These are phyloP conservation scores for Clunio marinus DNA, from an alignment of 2,888 invertebrate genomes.

Conservation along the genomic window DNA sequence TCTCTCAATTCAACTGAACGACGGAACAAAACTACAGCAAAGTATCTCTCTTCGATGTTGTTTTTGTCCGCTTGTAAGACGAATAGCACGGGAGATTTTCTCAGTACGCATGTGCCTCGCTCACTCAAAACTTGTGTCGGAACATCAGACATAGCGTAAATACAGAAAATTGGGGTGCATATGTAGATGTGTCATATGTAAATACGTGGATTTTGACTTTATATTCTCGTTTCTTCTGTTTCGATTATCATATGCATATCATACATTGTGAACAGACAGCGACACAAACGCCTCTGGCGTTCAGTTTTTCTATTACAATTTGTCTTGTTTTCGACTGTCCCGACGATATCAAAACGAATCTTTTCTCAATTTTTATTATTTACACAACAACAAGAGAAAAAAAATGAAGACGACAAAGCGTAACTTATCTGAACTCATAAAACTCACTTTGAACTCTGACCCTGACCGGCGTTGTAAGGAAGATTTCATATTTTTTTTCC, in stretches of 20 bases:
- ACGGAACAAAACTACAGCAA: not conserved
- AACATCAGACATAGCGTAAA: conserved; percentile 18
- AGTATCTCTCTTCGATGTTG: conserved; percentile 21
- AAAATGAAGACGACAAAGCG: not conserved
- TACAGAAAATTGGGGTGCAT: not conserved
- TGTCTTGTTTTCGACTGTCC: not conserved
- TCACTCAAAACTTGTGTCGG: conserved; percentile 10
- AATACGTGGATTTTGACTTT: not conserved
- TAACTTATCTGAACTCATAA: conserved; percentile 32
- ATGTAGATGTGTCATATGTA: conserved; percentile 23
- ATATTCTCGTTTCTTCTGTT: not conserved
- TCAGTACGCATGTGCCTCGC: conserved; percentile 32
- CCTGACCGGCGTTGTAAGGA: not conserved
- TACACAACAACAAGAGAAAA: not conserved
- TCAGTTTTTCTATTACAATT: not conserved
- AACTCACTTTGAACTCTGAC: conserved; percentile 29
- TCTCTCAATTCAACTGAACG: conserved; percentile 15
- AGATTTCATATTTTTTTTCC: not conserved
- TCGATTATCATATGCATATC: not conserved
- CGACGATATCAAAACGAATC: conserved; percentile 2
- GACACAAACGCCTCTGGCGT: conserved; percentile 3
- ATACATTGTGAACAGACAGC: not conserved
- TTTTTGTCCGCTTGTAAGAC: not conserved
- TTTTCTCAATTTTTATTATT: conserved; percentile 8
- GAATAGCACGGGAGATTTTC: not conserved